Percentiles rank a stretch among this genome's conserved stretches.
These are phyloP conservation scores for Tiliacea citrago DNA, from an alignment of 2,888 invertebrate species.

Conservation along the genomic window DNA sequence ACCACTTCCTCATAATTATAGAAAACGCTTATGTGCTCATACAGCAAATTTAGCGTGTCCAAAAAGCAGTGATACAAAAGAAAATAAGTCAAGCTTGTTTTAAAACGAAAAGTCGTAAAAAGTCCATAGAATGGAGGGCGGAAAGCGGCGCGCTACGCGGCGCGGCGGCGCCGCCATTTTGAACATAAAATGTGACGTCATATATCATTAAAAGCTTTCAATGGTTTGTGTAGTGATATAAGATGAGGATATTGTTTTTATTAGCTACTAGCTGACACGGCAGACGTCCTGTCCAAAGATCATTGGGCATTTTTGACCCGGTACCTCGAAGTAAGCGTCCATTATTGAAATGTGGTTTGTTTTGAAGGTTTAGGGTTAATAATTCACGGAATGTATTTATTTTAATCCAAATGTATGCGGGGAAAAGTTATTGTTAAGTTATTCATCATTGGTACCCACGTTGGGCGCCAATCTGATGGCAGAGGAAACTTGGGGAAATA, in stretches of 20 bases:
- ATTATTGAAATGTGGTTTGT: too few relatives aligned
- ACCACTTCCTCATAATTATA: background rate
- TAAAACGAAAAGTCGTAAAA: slow-evolving; percentile 31
- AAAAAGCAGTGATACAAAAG: background rate
- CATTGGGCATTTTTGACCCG: too few relatives aligned
- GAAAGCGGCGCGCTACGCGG: background rate
- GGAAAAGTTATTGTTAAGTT: too few relatives aligned
- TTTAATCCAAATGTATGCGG: too few relatives aligned
- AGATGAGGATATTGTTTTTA: background rate
- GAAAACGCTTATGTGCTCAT: too few relatives aligned
- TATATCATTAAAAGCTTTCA: slow-evolving; percentile 30
- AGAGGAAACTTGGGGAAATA: too few relatives aligned
- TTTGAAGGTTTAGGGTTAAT: too few relatives aligned
- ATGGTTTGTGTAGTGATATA: background rate
- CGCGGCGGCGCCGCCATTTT: slow-evolving; percentile 37
- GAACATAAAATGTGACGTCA: slow-evolving; percentile 43
- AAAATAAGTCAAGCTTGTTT: slow-evolving; percentile 41
- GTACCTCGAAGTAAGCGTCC: too few relatives aligned
- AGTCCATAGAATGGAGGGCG: slow-evolving; percentile 17
- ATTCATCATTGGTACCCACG: too few relatives aligned
- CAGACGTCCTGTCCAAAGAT: too few relatives aligned
- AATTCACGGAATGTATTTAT: too few relatives aligned
- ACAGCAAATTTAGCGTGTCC: background rate
- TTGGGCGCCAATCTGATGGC: too few relatives aligned
- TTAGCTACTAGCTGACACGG: background rate